phyloP scores from a whole-genome alignment of 2,797 vertebrate genomes.

The Selene dorsalis region DNA sequence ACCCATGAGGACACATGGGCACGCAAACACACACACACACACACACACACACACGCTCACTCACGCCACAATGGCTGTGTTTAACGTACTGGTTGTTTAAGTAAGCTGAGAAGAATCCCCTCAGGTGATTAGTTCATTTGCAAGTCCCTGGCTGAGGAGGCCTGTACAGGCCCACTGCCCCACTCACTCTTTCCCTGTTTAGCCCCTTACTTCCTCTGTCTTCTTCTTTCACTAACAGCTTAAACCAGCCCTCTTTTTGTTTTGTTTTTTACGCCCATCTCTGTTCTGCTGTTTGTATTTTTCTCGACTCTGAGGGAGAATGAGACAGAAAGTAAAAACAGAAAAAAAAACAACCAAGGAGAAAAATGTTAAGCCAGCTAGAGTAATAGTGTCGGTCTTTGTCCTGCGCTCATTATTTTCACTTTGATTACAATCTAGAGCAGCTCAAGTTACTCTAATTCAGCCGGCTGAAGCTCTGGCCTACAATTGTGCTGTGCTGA shows the following conservation, averaged over 20 bases:
- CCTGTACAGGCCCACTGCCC: conserved; percentile 45
- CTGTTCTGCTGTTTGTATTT: conserved; percentile 61
- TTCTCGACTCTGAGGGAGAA: conserved; percentile 44
- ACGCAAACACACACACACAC: conserved; percentile 5
- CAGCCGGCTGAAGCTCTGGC: conserved; percentile 73
- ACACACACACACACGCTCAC: conserved; percentile 41
- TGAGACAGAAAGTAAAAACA: conserved; percentile 35
- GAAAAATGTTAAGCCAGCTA: conserved; percentile 76
- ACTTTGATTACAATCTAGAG: conserved; percentile 85
- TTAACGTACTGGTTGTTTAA: conserved; percentile 82
- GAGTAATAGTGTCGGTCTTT: conserved; percentile 78
- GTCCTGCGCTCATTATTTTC: conserved; percentile 83
- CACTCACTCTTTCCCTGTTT: conserved; percentile 43
- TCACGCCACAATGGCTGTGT: conserved; percentile 62
- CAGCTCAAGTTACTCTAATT: conserved; percentile 83
- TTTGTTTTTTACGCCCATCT: conserved; percentile 4
- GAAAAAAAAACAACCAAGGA: conserved; percentile 33
- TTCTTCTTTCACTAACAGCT: conserved; percentile 40
- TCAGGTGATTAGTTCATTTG: conserved; percentile 85
- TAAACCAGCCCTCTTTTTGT: conserved; percentile 13
- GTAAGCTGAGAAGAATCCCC: conserved; percentile 83
- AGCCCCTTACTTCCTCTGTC: conserved; percentile 26
- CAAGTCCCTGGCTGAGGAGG: conserved; percentile 63
- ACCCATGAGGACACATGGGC: conserved; percentile 60
- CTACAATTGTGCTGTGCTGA: conserved; percentile 84